A percentile compares a stretch with the other conserved stretches of the same genome.
phyloP scores from a whole-genome alignment of 2,888 invertebrate species.

The Idaea aversata region DNA sequence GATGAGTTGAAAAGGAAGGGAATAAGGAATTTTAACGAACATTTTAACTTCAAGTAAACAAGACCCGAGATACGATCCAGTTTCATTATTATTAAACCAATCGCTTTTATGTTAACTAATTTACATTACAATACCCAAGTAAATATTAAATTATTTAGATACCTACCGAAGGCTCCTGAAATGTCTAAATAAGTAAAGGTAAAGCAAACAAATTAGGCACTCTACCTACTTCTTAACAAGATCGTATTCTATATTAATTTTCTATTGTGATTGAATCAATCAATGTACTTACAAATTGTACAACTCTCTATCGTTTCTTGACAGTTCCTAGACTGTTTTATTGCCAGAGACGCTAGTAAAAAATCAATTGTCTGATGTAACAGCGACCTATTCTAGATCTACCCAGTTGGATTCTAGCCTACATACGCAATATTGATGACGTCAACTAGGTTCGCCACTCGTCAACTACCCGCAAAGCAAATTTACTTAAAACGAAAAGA shows the following conservation, averaged over 20 bases:
- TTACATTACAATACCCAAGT: neutral
- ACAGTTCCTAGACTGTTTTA: neutral
- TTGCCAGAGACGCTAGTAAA: neutral
- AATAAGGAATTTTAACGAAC: constrained; percentile 22
- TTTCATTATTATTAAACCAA: constrained; percentile 3
- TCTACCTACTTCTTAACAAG: neutral
- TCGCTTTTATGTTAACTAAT: neutral
- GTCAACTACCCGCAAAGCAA: constrained; percentile 40
- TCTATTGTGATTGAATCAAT: neutral
- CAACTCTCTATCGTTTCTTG: neutral
- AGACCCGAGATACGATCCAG: constrained; percentile 8
- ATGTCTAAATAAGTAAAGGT: neutral
- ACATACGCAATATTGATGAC: constrained; percentile 50
- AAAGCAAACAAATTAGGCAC: neutral
- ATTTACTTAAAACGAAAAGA: constrained; percentile 40
- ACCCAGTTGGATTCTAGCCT: constrained; percentile 49
- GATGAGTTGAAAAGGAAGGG: constrained; percentile 4
- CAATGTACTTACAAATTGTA: too few relatives aligned
- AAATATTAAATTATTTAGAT: neutral
- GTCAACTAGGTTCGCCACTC: constrained; percentile 53
- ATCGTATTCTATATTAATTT: neutral
- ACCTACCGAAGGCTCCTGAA: neutral
- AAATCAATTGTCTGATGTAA: neutral
- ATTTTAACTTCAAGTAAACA: constrained; percentile 20
- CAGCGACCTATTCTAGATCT: constrained; percentile 14